Evolutionary conservation across 2,113 vertebrate species (phyloP), one percentile per base, ranked within the genome.

Genomic region (Tinamus guttatus): DNA sequence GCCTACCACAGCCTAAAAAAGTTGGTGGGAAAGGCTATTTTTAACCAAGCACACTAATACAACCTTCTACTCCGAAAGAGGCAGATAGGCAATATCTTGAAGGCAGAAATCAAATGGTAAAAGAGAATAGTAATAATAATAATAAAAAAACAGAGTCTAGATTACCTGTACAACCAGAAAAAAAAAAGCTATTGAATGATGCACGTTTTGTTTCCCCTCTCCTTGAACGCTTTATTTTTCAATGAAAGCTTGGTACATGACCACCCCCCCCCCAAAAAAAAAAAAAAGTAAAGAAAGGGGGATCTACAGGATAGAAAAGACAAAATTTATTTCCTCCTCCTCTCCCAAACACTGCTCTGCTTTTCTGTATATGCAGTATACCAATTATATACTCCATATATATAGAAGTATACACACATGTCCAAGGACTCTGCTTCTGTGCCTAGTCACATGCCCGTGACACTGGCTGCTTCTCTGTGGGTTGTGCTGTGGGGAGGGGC

Each of bases 391-490:
- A 56, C 27, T 56, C 54, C 6, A 17, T 56, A 30, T 56, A 30
- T 52, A 20, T 16, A 8, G 1, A 9, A 24, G 16, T 17, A 22
- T 20, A 62, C 21, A 28, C 56, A 47, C 4, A 0, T 1, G 1
- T n/a, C 28, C 6, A 0, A 15, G 64, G 38, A 18, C 60, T 79
- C 65, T 79, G 65, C n/a, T 51, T 25, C 1, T 56, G 9, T 34
- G n/a, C 11, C 25, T 41, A 13, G 45, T 75, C 77, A 71, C 60
- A 85, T 0, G 2, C 85, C 85, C 74, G n/a, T 11, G 58, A 36
- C 59, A 49, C 62, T 90, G 69, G 38, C 47, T 87, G 85, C 95
- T 89, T 87, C 85, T 34, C 81, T 12, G 9, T 95, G 79, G 68
- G 82, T 60, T 86, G 68, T 78, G 62, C 84, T 76, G 38, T 95